These are phyloP conservation scores for Campoletis raptor DNA, from an alignment of 2,888 invertebrate species.

Conservation along the genomic window DNA sequence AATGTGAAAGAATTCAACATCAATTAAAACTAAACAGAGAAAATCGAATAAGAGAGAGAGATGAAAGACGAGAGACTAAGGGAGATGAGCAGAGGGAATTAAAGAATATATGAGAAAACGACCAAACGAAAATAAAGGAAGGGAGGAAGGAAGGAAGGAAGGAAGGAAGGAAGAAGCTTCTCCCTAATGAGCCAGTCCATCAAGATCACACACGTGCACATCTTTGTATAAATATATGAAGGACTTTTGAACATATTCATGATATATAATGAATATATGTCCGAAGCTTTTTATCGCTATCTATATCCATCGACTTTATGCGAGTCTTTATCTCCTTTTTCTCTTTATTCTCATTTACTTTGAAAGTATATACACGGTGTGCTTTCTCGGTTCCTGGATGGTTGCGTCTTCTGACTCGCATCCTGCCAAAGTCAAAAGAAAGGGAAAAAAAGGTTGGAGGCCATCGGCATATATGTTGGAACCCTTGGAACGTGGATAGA, in stretches of 20 bases:
- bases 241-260: background rate
- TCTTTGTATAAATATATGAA: background rate
- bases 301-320: constrained; percentile 11
- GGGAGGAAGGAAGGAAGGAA: constrained; percentile 24
- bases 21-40: constrained; percentile 8
- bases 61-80: background rate
- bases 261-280: background rate
- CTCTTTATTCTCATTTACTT: background rate
- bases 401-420: constrained; percentile 37
- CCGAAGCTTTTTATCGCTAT: constrained; percentile 51
- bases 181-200: constrained; percentile 63
- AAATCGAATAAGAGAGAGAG: constrained; percentile 14
- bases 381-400: constrained; percentile 13
- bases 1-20: background rate
- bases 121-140: constrained; percentile 54
- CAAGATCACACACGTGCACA: constrained; percentile 16
- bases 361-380: constrained; percentile 20
- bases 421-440: constrained; percentile 29
- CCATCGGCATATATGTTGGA: constrained; percentile 39
- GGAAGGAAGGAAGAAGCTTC: constrained; percentile 49
- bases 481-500: constrained; percentile 14
- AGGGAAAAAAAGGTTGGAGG: constrained; percentile 28
- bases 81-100: constrained; percentile 37
- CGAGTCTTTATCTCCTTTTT: background rate
- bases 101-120: constrained; percentile 45